Conservation (phyloP, 2,113 vertebrate genomes). For the Nestor notabilis region DNA sequence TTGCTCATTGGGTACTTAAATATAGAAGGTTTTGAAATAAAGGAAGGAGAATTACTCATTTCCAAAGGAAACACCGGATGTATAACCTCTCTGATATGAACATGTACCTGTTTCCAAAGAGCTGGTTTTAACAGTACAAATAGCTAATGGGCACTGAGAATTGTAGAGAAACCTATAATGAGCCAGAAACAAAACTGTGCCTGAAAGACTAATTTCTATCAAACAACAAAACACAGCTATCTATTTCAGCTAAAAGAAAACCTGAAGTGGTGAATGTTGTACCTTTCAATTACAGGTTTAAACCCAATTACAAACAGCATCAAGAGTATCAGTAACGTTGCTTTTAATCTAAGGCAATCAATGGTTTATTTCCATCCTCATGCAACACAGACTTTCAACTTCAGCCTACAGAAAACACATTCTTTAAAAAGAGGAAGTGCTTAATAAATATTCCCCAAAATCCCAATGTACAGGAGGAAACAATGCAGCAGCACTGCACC, state of each 20-base stretch:
- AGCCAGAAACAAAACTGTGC: background rate
- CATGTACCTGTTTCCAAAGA: background rate
- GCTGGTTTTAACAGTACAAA: background rate
- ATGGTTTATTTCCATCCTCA: background rate
- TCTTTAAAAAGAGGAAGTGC: background rate
- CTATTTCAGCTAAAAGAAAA: background rate
- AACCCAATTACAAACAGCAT: background rate
- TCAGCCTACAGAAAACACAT: background rate
- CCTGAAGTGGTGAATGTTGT: rapidly evolving
- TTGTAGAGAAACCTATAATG: background rate
- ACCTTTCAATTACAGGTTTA: background rate
- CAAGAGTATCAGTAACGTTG: background rate
- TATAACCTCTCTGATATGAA: background rate
- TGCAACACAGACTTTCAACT: background rate
- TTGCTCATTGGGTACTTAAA: background rate
- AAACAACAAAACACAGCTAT: background rate
- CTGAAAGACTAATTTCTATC: background rate
- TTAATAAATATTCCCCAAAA: background rate
- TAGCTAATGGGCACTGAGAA: background rate
- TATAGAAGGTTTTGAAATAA: background rate
- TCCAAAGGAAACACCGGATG: background rate
- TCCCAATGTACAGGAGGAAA: background rate
- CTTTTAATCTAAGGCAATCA: background rate
- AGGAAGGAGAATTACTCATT: background rate
- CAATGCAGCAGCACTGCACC: background rate